Percentiles rank a stretch among this genome's conserved stretches.
Evolutionary conservation across 2,113 vertebrate genomes (phyloP).

Genomic region (Struthio camelus): DNA sequence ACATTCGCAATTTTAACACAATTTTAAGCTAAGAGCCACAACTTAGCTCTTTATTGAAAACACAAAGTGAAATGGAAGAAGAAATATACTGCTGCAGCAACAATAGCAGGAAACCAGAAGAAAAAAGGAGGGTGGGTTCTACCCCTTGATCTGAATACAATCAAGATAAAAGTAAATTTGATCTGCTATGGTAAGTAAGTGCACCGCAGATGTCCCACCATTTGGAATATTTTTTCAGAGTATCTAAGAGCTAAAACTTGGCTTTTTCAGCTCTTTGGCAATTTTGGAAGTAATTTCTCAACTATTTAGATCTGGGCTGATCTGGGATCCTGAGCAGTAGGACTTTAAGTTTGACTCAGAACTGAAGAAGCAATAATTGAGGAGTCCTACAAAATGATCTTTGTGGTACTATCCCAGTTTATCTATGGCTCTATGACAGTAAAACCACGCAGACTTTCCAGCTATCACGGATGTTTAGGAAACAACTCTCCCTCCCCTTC

Average conservation of each 20-base stretch:
- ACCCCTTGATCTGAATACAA: conserved; percentile 2
- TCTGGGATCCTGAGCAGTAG: neutral
- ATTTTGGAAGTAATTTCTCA: neutral
- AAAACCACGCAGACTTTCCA: neutral
- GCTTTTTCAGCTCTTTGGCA: neutral
- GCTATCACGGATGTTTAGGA: neutral
- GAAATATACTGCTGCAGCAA: conserved; percentile 49
- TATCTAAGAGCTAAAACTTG: neutral
- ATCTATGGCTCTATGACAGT: neutral
- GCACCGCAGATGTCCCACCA: neutral
- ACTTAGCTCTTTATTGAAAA: conserved; percentile 26
- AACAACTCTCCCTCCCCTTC: neutral
- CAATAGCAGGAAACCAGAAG: conserved; percentile 61
- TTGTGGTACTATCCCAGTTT: neutral
- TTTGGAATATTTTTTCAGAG: neutral
- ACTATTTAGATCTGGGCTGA: neutral
- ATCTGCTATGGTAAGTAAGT: neutral
- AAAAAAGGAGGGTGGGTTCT: conserved; percentile 46
- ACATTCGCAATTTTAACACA: neutral
- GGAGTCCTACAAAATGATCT: neutral
- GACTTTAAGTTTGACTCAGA: neutral
- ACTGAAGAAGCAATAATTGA: neutral
- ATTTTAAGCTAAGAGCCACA: neutral
- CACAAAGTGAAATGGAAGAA: conserved; percentile 21
- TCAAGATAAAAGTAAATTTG: neutral